Percentiles rank a stretch among this genome's conserved stretches.
phyloP scores from a whole-genome alignment of 2,113 vertebrate species.

The Lamprologus ornatipinnis region DNA sequence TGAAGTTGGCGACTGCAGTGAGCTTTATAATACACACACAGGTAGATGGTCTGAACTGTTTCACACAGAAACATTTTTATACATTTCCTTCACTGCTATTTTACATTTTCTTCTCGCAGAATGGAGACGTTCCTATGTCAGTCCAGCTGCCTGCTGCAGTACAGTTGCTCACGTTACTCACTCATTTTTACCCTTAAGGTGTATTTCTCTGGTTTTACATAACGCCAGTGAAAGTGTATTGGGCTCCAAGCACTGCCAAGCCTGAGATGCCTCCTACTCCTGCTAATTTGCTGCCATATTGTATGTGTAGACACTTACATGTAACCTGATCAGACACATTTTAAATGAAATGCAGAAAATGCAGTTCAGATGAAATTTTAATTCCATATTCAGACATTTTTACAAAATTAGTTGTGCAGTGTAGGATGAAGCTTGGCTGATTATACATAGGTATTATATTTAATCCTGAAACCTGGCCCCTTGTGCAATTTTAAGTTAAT shows the following conservation, averaged over 20 bases:
- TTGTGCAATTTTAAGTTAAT: neutral
- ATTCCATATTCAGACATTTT: neutral
- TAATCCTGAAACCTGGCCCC: neutral
- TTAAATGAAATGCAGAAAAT: neutral
- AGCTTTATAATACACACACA: neutral
- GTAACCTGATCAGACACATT: neutral
- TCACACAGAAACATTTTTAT: neutral
- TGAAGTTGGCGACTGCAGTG: neutral
- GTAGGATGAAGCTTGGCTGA: neutral
- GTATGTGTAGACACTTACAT: neutral
- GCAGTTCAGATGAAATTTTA: neutral
- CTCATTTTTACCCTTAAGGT: neutral
- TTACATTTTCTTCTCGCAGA: neutral
- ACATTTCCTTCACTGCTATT: neutral
- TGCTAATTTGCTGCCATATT: neutral
- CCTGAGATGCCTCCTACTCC: neutral
- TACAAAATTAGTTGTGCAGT: neutral
- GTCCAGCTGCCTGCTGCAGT: neutral
- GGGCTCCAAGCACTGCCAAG: neutral
- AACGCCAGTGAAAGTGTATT: neutral
- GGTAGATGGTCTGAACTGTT: neutral
- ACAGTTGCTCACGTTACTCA: neutral
- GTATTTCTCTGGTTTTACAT: neutral
- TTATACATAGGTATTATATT: neutral
- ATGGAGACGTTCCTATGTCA: neutral